phyloP scores from a whole-genome alignment of 2,797 vertebrate genomes.

The Mionectes olivaceus region DNA sequence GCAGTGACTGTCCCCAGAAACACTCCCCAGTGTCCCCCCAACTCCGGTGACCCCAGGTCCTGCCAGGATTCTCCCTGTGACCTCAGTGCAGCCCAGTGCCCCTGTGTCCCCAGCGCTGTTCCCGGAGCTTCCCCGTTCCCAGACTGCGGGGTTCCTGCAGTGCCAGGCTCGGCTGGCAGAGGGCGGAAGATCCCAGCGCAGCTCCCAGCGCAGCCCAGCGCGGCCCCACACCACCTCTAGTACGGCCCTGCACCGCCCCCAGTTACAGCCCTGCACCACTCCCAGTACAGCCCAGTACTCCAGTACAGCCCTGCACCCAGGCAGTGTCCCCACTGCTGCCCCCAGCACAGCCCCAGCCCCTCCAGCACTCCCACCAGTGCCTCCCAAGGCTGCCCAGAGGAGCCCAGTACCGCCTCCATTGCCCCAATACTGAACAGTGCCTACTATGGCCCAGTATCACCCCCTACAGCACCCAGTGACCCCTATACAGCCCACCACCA shows the following conservation, averaged over 20 bases:
- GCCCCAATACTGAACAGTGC: background rate
- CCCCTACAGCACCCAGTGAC: too few relatives aligned
- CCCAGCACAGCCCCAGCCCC: too few relatives aligned
- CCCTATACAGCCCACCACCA: too few relatives aligned
- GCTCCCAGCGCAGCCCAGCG: background rate
- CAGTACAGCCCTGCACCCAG: too few relatives aligned
- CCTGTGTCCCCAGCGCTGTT: background rate
- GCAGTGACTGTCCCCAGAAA: background rate
- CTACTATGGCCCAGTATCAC: background rate
- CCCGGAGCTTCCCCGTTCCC: too few relatives aligned
- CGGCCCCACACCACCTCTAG: background rate
- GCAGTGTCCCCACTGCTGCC: too few relatives aligned
- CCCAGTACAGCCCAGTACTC: background rate
- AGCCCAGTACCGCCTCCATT: background rate
- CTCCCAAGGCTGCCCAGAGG: background rate
- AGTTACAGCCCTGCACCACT: accelerated
- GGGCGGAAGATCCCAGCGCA: background rate
- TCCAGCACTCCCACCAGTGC: background rate
- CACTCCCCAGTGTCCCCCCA: background rate
- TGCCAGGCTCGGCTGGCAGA: background rate
- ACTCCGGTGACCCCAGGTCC: background rate
- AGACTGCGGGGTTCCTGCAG: background rate
- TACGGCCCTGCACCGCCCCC: background rate
- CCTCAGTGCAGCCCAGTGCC: background rate
- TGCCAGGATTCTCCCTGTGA: too few relatives aligned